Percentiles rank a stretch among this genome's conserved stretches.
Conservation (phyloP, 1,140 invertebrate species). For the Drosophila seguyi region DNA sequence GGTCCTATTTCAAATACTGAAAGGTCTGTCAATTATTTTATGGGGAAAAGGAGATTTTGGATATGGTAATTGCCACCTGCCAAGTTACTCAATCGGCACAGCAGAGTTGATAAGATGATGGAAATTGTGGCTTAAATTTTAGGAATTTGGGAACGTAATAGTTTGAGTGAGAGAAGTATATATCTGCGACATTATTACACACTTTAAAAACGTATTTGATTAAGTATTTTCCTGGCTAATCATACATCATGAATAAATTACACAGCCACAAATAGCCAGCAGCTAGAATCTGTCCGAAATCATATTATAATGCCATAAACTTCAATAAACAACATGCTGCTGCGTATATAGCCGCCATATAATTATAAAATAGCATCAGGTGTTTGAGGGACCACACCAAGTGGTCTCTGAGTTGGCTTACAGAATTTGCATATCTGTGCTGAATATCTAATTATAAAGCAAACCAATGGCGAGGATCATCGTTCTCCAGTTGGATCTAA, state of each 20-base stretch:
- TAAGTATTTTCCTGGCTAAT: slow-evolving; percentile 14
- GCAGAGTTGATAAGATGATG: slow-evolving; percentile 6
- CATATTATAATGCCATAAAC: slow-evolving; percentile 64
- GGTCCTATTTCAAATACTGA: slow-evolving; percentile 73
- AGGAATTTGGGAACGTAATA: not conserved
- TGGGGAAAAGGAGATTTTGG: slow-evolving; percentile 40
- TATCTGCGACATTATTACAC: not conserved
- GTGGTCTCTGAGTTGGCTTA: slow-evolving; percentile 7
- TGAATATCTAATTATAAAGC: slow-evolving; percentile 41
- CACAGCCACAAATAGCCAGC: slow-evolving; percentile 22
- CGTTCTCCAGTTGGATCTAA: slow-evolving; percentile 22
- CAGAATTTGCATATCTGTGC: slow-evolving; percentile 48
- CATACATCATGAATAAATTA: slow-evolving; percentile 29
- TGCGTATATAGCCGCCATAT: slow-evolving; percentile 56
- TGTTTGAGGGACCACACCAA: slow-evolving; percentile 39
- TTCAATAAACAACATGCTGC: slow-evolving; percentile 35
- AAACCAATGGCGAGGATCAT: slow-evolving; percentile 30
- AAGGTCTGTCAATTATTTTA: slow-evolving; percentile 77
- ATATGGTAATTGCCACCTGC: slow-evolving; percentile 72
- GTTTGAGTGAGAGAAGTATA: not conserved
- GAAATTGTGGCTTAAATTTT: slow-evolving; percentile 11
- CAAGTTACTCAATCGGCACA: slow-evolving; percentile 60
- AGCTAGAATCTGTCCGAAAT: slow-evolving; percentile 53
- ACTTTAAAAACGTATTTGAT: not conserved
- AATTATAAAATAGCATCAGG: slow-evolving; percentile 63